Conservation (phyloP, 2,797 vertebrate genomes). For the Phrynocephalus forsythii region DNA sequence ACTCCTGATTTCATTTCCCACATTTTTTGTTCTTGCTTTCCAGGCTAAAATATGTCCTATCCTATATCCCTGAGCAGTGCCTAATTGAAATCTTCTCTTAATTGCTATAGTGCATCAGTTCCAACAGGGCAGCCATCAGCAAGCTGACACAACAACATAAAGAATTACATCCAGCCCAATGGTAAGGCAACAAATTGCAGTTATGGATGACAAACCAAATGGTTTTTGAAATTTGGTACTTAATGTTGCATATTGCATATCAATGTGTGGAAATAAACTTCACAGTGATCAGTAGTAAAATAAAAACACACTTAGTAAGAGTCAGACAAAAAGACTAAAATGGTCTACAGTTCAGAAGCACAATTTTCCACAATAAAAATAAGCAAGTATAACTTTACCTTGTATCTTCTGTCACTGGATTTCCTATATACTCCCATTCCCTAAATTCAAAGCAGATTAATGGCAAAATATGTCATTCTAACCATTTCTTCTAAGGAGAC, state of each 20-base stretch:
- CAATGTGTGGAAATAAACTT: constrained; percentile 14
- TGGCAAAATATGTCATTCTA: constrained; percentile 1
- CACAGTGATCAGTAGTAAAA: constrained; percentile 23
- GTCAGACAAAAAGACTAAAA: neutral
- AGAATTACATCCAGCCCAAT: neutral
- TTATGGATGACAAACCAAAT: constrained; percentile 14
- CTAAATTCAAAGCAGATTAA: constrained; percentile 4
- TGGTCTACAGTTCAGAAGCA: neutral
- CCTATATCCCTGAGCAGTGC: neutral
- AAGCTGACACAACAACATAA: constrained; percentile 11
- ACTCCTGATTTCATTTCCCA: neutral
- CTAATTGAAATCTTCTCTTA: neutral
- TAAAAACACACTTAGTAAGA: neutral
- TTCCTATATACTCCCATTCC: neutral
- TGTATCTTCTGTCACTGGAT: neutral
- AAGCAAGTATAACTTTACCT: neutral
- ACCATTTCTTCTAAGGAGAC: neutral
- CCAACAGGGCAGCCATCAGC: neutral
- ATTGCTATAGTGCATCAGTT: neutral
- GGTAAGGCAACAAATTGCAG: constrained; percentile 12
- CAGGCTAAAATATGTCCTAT: neutral
- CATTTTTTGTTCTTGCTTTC: neutral
- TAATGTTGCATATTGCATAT: neutral
- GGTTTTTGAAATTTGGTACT: constrained; percentile 24
- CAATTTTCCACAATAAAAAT: neutral